Percentiles rank a stretch among this genome's conserved stretches.
These are phyloP conservation scores for Rhingia campestris DNA, from an alignment of 2,888 invertebrate species.

Conservation along the genomic window DNA sequence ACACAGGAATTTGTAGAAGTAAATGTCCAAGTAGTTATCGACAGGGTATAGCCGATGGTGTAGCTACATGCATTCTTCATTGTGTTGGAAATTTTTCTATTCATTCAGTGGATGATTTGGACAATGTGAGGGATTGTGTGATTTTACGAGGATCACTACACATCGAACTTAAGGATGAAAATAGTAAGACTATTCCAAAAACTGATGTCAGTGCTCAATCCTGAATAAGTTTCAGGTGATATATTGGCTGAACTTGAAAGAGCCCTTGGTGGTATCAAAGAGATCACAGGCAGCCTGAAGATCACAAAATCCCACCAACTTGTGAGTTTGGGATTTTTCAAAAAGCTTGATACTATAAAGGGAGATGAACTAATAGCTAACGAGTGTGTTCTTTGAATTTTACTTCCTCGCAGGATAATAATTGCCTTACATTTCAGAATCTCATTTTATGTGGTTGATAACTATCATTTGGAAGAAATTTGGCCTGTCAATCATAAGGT, in stretches of 20 bases:
- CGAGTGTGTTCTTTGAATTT: slow-evolving; percentile 75
- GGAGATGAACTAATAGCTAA: slow-evolving; percentile 83
- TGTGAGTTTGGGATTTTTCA: slow-evolving; percentile 86
- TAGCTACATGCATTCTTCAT: slow-evolving; percentile 74
- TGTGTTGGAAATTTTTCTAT: slow-evolving; percentile 77
- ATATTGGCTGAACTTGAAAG: slow-evolving; percentile 84
- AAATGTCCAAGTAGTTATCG: slow-evolving; percentile 85
- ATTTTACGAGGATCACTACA: slow-evolving; percentile 87
- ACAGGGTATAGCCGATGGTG: slow-evolving; percentile 45
- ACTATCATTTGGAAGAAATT: slow-evolving; percentile 87
- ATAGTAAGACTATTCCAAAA: slow-evolving; percentile 33
- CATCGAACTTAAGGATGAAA: slow-evolving; percentile 82
- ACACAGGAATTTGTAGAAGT: slow-evolving; percentile 84
- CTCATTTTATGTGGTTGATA: slow-evolving; percentile 86
- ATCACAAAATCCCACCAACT: slow-evolving; percentile 86
- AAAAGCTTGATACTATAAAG: slow-evolving; percentile 85
- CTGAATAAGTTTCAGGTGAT: slow-evolving; percentile 75
- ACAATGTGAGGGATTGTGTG: slow-evolving; percentile 86
- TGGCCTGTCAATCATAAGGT: slow-evolving; percentile 84
- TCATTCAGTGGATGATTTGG: slow-evolving; percentile 75
- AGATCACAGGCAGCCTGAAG: slow-evolving; percentile 87
- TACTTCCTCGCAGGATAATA: no score
- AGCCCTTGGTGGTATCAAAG: slow-evolving; percentile 85
- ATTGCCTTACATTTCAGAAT: slow-evolving; percentile 78
- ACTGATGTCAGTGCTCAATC: background rate